Percentiles rank a stretch among this genome's conserved stretches.
Evolutionary conservation across 1,140 invertebrate species (phyloP).

Genomic region (Camponotus floridanus): DNA sequence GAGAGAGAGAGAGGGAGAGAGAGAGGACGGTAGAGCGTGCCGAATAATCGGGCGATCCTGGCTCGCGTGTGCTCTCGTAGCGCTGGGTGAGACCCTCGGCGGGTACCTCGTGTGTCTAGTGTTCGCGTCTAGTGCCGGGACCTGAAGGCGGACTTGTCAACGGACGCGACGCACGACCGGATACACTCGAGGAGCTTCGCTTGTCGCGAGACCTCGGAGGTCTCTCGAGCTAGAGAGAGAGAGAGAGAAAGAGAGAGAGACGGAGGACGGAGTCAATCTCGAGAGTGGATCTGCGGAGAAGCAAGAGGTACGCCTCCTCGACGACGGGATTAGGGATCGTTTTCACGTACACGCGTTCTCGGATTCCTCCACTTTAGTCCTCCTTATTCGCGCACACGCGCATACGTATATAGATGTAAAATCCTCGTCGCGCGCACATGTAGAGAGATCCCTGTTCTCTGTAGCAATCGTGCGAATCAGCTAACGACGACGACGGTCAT

Average conservation of each 20-base stretch:
- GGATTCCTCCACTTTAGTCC: not conserved
- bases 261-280: slow-evolving; percentile 26
- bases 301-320: slow-evolving; percentile 22
- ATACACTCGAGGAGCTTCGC: slow-evolving; percentile 19
- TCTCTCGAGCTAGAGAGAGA: not conserved
- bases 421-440: slow-evolving; percentile 1
- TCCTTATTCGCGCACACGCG: slow-evolving; percentile 1
- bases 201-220: slow-evolving; percentile 6
- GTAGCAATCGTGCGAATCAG: slow-evolving; percentile 22
- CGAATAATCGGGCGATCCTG: slow-evolving; percentile 2
- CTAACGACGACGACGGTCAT: slow-evolving; percentile 29
- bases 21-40: too few relatives aligned
- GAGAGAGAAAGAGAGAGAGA: not conserved
- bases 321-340: not conserved
- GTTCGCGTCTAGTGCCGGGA: slow-evolving; percentile 4
- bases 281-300: not conserved
- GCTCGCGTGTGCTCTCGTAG: not conserved
- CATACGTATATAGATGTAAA: not conserved
- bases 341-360: not conserved
- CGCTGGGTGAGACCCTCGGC: not conserved
- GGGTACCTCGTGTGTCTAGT: not conserved
- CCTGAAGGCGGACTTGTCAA: slow-evolving; percentile 35
- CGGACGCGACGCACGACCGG: slow-evolving; percentile 15
- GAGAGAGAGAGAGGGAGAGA: too few relatives aligned
- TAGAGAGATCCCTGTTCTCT: not conserved